Evolutionary conservation across 2,797 vertebrate species (phyloP).

Genomic region (Rhinichthys osculus): DNA sequence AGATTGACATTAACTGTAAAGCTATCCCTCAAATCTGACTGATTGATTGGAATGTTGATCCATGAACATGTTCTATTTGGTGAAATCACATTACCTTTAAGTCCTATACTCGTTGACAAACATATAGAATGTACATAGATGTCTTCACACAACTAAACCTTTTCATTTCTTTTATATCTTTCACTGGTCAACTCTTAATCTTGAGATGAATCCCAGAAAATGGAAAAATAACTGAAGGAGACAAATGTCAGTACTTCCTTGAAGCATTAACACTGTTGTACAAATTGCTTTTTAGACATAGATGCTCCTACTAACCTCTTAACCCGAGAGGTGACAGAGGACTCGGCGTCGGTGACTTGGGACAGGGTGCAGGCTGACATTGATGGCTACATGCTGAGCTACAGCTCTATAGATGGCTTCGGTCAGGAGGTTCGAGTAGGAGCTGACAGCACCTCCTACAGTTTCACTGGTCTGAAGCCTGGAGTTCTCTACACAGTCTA

Average conservation of each 20-base stretch:
- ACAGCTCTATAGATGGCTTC: conserved; percentile 74
- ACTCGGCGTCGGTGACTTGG: conserved; percentile 78
- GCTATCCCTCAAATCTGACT: neutral
- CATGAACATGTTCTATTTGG: too few relatives aligned
- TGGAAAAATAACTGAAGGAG: neutral
- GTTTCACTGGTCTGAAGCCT: conserved; percentile 77
- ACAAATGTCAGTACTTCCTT: neutral
- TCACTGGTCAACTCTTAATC: neutral
- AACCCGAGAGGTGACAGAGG: too few relatives aligned
- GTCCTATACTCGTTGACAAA: neutral
- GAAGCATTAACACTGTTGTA: conserved; percentile 13
- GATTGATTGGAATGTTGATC: neutral
- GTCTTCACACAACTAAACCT: neutral
- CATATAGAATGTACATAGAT: neutral
- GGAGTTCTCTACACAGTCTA: conserved; percentile 77
- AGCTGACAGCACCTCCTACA: conserved; percentile 70
- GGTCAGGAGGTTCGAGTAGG: conserved; percentile 72
- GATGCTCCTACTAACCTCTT: too few relatives aligned
- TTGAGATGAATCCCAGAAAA: neutral
- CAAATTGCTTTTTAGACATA: conserved; percentile 37
- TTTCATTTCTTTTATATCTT: neutral
- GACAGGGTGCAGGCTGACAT: conserved; percentile 73
- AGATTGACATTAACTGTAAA: neutral
- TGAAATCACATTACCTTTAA: neutral
- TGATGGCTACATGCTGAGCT: conserved; percentile 81